These are phyloP conservation scores for Octomys mimax DNA, from an alignment of 2,797 vertebrate genomes.

Conservation along the genomic window DNA sequence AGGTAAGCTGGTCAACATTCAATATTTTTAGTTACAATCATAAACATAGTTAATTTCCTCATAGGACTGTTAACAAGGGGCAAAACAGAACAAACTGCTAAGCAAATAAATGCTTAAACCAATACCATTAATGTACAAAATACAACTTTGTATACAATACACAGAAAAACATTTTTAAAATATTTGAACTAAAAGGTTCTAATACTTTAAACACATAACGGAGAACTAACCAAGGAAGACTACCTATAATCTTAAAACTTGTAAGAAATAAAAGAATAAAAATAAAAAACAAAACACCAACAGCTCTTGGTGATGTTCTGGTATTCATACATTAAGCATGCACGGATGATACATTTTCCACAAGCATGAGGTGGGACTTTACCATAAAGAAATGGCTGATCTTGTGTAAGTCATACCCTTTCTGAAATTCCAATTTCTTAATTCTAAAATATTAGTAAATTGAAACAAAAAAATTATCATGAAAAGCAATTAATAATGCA, in stretches of 20 bases:
- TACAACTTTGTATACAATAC: background rate
- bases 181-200: background rate
- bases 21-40: slow-evolving; percentile 42
- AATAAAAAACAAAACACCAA: background rate
- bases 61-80: background rate
- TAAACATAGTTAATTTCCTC: background rate
- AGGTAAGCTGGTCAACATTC: slow-evolving; percentile 3
- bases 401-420: background rate
- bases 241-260: background rate
- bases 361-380: background rate
- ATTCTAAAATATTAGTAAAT: background rate
- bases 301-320: background rate
- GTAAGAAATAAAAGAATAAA: background rate
- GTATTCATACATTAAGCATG: slow-evolving; percentile 8
- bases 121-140: background rate
- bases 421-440: slow-evolving; percentile 32
- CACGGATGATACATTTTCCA: background rate
- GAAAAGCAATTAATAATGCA: background rate
- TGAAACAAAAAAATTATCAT: background rate
- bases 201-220: slow-evolving; percentile 44
- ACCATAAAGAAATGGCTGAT: background rate
- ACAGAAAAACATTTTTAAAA: slow-evolving; percentile 32
- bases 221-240: background rate
- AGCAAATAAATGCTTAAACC: slow-evolving; percentile 42
- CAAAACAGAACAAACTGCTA: background rate